phyloP scores from a whole-genome alignment of 2,888 invertebrate species.

The Colostygia pectinataria region DNA sequence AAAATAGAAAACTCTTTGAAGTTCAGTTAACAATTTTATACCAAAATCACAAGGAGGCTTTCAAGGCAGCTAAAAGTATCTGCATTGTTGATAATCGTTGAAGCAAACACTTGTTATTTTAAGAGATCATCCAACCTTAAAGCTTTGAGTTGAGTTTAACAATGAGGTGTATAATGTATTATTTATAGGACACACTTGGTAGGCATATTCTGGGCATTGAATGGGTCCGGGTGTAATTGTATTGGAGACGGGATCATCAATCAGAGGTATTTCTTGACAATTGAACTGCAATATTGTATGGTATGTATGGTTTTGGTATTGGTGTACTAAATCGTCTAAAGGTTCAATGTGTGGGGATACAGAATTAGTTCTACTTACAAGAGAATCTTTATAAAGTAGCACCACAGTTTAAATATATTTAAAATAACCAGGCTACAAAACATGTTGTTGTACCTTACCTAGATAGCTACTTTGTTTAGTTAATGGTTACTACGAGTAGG shows the following conservation, averaged over 20 bases:
- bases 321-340: slow-evolving; percentile 36
- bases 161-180: slow-evolving; percentile 80
- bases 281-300: slow-evolving; percentile 56
- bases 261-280: slow-evolving; percentile 65
- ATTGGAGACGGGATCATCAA: slow-evolving; percentile 64
- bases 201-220: slow-evolving; percentile 71
- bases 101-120: slow-evolving; percentile 84
- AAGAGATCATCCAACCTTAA: slow-evolving; percentile 83
- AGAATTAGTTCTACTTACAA: slow-evolving; percentile 8
- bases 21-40: slow-evolving; percentile 35
- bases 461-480: too few species aligned
- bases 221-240: slow-evolving; percentile 52
- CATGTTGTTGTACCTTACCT: too few species aligned
- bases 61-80: slow-evolving; percentile 79
- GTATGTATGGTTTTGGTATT: slow-evolving; percentile 40
- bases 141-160: slow-evolving; percentile 72
- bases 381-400: neutral
- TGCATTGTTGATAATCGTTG: slow-evolving; percentile 82
- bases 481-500: too few species aligned
- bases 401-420: too few species aligned
- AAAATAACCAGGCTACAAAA: too few species aligned
- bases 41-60: slow-evolving; percentile 59
- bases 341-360: slow-evolving; percentile 8
- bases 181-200: slow-evolving; percentile 80
- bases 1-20: neutral